These are phyloP conservation scores for Isaurus tuberculatus DNA, from an alignment of 92 coral and sea anemone genomes.

Conservation along the genomic window DNA sequence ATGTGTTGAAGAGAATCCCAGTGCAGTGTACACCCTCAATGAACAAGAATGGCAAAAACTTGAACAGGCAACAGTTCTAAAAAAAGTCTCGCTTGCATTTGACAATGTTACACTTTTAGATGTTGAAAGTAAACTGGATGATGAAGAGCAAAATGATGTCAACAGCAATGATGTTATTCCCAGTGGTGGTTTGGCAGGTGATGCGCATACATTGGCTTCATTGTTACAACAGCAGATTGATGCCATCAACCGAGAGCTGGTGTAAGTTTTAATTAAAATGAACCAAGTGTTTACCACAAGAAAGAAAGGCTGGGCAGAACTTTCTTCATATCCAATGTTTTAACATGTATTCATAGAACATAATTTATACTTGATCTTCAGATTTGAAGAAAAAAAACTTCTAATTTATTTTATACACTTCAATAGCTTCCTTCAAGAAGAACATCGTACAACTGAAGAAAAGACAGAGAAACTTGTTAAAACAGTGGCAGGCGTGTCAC, in stretches of 20 bases:
- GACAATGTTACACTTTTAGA: slow-evolving; percentile 73
- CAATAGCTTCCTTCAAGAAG: slow-evolving; percentile 79
- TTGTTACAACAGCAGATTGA: slow-evolving; percentile 97
- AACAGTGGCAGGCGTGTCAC: slow-evolving; percentile 58
- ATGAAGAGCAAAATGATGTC: slow-evolving; percentile 67
- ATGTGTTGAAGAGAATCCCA: slow-evolving; percentile 83
- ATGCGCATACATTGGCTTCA: slow-evolving; percentile 88
- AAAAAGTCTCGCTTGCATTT: slow-evolving; percentile 90
- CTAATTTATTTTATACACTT: not conserved
- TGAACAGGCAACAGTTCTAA: slow-evolving; percentile 90
- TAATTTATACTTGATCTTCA: not conserved
- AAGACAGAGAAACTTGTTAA: slow-evolving; percentile 76
- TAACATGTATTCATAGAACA: no score
- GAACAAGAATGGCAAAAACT: slow-evolving; percentile 99
- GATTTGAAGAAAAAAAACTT: not conserved
- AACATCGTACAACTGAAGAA: slow-evolving; percentile 80
- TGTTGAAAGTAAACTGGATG: slow-evolving; percentile 65
- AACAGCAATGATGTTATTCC: slow-evolving; percentile 51
- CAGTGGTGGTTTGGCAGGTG: slow-evolving; percentile 79
- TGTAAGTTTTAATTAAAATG: not conserved
- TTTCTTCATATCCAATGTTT: no score
- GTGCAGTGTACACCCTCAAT: slow-evolving; percentile 91
- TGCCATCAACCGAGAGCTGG: slow-evolving; percentile 85
- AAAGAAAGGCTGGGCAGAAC: no score
- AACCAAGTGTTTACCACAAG: not conserved